Base-by-base conservation (phyloP, 2,888 invertebrate genomes). In the Diogma glabrata region DNA sequence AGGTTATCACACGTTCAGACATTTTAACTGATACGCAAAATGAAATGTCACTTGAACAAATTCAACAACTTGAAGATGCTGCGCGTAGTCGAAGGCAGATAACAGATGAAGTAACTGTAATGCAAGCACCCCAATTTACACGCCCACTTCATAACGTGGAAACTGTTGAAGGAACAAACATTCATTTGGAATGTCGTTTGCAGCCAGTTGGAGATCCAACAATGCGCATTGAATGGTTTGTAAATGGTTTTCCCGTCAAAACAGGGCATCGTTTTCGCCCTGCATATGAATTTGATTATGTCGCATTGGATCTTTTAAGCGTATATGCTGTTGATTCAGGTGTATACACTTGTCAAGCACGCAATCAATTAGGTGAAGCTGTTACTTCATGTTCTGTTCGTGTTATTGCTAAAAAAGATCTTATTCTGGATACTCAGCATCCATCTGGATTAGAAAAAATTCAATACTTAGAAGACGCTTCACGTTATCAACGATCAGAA, bases 271-370 rank as follows among this genome's bases (percentile, higher is more conserved):
- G 97, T 57, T 97, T 96, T 74, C 81, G 94, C 64, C 95, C 95
- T 38, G 91, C 93, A 3, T 89, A 92, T 63, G 96, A 97, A 70
- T 95, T 96, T 67, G 95, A 95, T 63, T 97, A 94, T 65, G 95
- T 96, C 16, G 94, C 96, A 8, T 75, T 99, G 50, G 97, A 97
- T 70, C 81, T 99, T 49, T 75, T 96, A 19, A 93, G 94, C 62
- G 93, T 95, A 20, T 96, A 95, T 66, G 91, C 97, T n/a, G 88
- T 87, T 60, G 99, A 99, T 71, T 91, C 91, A 6, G 96, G 96
- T 16, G 88, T 93, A 0, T 97, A 96, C 67, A 92, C 92, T 10
- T 95, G 94, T 63, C 87, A 88, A 67, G 96, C 96, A 1, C 84
- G 89, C 52, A 99, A 97, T 67, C 87, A 87, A 63, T 76, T 92